Evolutionary conservation across 1,140 invertebrate genomes (phyloP), one percentile per base, ranked within the genome.

Genomic region (Macrocentrus cingulum): DNA sequence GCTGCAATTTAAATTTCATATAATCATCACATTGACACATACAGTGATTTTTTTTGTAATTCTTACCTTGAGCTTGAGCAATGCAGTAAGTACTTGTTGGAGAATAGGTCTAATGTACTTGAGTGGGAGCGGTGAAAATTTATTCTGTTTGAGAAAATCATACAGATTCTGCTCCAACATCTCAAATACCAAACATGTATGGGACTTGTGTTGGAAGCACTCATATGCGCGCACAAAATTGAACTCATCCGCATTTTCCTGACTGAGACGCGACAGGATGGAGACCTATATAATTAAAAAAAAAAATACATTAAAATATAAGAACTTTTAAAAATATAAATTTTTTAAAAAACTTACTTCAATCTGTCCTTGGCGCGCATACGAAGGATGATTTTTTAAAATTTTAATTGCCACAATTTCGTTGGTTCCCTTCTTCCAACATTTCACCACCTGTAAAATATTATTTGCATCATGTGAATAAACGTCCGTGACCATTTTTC

Each of bases 401-500:
- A 99, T 99, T 85, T 99, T 99, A 74, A 99, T 99, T 70, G 97
- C 97, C 61, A 99, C 97, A 71, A 99, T 99, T 81, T 99, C 97
- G 78, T 97, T 99, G 56, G 97, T 99, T 75, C 97, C 97, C 78
- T 98, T 98, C 80, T 99, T 99, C 97, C 97, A 99, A 80, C 97
- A 99, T 84, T 99, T 99, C 66, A 99, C 97, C 66, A 99, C 97
- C 86, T 87, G 67, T 13, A 69, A 67, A 60, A 16, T 54, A 6
- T 2, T 19, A 37, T 37, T 42, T 2, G 23, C 16, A n/a, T 46
- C 29, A 8, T 29, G 41, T 48, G 23, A 22, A 39, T 18, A 3
- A 16, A 56, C 16, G 15, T 8, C 25, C 11, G 23, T 46, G n/a
- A 56, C 25, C 19, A 37, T 18, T 22, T 48, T 20, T 36, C n/a